A percentile compares a stretch with the other conserved stretches of the same genome.
phyloP scores from a whole-genome alignment of 2,888 invertebrate genomes.

The Ormyrus rosae region DNA sequence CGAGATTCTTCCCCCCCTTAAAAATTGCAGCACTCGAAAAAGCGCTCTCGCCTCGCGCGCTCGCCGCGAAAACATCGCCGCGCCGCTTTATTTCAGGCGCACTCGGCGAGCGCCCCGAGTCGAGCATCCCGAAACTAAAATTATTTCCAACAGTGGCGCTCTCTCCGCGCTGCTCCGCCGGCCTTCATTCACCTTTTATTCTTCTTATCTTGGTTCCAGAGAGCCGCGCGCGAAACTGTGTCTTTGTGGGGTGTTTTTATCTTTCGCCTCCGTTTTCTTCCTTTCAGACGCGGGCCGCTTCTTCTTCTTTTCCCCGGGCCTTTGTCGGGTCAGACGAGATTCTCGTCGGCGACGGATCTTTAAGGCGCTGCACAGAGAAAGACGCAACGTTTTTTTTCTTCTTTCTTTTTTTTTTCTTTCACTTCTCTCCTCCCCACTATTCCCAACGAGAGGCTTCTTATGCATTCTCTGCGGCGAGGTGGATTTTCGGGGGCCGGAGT shows the following conservation, averaged over 20 bases:
- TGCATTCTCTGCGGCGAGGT: conserved; percentile 41
- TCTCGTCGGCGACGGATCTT: conserved; percentile 32
- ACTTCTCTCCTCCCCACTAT: neutral
- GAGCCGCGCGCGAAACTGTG: conserved; percentile 19
- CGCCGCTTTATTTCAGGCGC: too few species aligned
- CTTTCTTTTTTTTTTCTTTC: conserved; percentile 36
- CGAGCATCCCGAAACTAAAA: conserved; percentile 2
- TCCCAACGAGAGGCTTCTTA: conserved; percentile 20
- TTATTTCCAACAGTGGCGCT: conserved; percentile 32
- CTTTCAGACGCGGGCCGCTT: conserved; percentile 9
- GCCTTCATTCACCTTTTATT: conserved; percentile 39
- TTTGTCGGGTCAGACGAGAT: conserved; percentile 18
- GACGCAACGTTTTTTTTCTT: conserved; percentile 41
- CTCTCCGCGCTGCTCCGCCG: too few species aligned
- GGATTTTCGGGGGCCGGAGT: neutral
- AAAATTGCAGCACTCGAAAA: too few species aligned
- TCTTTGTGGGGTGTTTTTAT: conserved; percentile 22
- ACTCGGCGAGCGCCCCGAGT: too few species aligned
- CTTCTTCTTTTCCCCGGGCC: neutral
- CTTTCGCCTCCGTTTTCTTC: neutral
- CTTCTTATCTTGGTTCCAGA: conserved; percentile 20
- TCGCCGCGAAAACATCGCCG: too few species aligned
- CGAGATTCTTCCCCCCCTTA: too few species aligned
- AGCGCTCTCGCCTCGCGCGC: too few species aligned
- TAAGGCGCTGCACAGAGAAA: conserved; percentile 17